Conservation (phyloP, 2,888 invertebrate species). For the Hyposoter didymator region DNA sequence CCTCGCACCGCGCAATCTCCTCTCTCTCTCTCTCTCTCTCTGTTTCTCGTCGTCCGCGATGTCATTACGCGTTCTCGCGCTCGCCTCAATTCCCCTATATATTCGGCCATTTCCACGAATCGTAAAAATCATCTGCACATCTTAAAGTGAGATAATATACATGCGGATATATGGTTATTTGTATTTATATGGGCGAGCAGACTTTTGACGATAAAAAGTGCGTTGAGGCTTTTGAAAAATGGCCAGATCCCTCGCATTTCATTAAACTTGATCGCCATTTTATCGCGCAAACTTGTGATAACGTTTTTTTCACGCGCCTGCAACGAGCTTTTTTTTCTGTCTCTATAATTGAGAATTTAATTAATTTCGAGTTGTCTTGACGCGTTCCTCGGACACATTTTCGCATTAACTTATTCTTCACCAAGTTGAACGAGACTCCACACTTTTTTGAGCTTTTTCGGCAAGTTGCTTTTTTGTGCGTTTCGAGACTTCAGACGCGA, state of each 20-base stretch:
- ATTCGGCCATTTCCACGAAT: slow-evolving; percentile 28
- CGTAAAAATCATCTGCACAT: slow-evolving; percentile 37
- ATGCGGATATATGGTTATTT: not conserved
- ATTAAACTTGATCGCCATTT: not conserved
- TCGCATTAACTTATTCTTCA: not conserved
- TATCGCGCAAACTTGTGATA: not conserved
- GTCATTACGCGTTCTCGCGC: slow-evolving; percentile 40
- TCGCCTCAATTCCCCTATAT: slow-evolving; percentile 3
- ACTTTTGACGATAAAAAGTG: slow-evolving; percentile 5
- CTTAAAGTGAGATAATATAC: slow-evolving; percentile 1
- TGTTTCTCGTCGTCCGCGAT: slow-evolving; percentile 19
- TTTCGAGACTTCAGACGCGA: not conserved
- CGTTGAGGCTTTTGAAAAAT: not conserved
- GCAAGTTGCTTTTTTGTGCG: not conserved
- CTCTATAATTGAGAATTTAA: not conserved
- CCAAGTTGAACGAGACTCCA: not conserved
- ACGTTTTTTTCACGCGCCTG: not conserved
- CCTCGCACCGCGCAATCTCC: not conserved
- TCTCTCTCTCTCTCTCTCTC: not conserved
- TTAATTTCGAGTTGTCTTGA: not conserved
- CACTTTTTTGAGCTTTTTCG: not conserved
- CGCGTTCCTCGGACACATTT: not conserved
- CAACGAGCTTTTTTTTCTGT: not conserved
- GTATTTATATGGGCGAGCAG: not conserved
- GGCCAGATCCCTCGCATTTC: not conserved